A percentile compares a stretch with the other conserved stretches of the same genome.
Conservation (phyloP, 2,113 vertebrate genomes). For the Columba janthina region DNA sequence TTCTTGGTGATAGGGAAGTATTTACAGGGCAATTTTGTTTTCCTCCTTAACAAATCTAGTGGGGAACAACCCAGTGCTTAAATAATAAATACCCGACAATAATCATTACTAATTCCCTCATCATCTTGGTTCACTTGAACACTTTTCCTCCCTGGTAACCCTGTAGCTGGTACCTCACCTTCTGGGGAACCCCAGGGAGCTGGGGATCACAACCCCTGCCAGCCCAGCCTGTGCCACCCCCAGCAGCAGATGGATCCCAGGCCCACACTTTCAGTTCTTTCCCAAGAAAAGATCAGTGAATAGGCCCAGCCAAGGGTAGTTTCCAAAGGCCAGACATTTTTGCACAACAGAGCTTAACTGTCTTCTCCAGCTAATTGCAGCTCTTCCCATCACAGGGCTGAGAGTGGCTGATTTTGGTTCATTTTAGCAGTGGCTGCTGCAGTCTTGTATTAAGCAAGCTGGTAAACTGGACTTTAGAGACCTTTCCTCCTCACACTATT, state of each 20-base stretch:
- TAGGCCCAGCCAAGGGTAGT: background rate
- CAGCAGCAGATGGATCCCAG: background rate
- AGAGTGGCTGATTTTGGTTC: background rate
- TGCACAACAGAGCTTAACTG: background rate
- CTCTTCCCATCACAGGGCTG: background rate
- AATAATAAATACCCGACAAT: background rate
- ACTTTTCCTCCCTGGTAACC: background rate
- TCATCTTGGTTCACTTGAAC: background rate
- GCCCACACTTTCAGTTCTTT: background rate
- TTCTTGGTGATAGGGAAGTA: conserved; percentile 5
- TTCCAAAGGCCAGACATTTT: background rate
- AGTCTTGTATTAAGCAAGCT: background rate
- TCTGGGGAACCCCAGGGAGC: background rate
- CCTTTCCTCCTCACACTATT: background rate
- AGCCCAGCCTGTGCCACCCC: background rate
- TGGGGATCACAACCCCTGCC: background rate
- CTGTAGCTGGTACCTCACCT: background rate
- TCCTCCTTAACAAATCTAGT: background rate
- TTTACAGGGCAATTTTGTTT: background rate
- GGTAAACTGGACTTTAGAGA: background rate
- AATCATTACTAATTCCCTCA: background rate
- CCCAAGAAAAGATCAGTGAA: background rate
- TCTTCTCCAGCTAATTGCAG: background rate
- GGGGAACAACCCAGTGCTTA: background rate
- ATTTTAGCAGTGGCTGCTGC: background rate